Conservation (phyloP, 2,113 vertebrate genomes). For the Pollimyrus isidori region DNA sequence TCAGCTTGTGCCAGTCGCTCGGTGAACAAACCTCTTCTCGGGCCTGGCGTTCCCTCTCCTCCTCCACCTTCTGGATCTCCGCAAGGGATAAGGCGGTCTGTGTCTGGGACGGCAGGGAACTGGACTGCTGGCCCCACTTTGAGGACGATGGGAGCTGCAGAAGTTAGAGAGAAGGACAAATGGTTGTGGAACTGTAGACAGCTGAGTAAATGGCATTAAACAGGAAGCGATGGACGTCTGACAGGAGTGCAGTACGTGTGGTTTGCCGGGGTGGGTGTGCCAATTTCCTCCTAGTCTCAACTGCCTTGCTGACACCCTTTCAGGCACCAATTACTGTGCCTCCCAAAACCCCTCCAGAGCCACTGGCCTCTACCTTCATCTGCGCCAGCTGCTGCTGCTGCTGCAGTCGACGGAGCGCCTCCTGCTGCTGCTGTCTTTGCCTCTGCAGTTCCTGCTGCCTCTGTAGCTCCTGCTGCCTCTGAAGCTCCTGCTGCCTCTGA, state of each 20-base stretch:
- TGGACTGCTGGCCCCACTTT: conserved; percentile 94
- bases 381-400: conserved; percentile 94
- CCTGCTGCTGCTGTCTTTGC: conserved; percentile 77
- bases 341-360: not conserved
- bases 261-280: not conserved
- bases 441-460: conserved; percentile 67
- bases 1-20: not conserved
- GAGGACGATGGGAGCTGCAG: conserved; percentile 90
- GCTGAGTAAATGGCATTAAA: not conserved
- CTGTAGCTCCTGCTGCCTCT: conserved; percentile 60
- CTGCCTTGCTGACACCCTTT: not conserved
- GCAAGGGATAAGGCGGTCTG: conserved; percentile 84
- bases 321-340: not conserved
- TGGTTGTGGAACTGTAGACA: not conserved
- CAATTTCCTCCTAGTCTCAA: not conserved
- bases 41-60: conserved; percentile 81
- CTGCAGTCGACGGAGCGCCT: conserved; percentile 81
- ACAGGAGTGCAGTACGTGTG: not conserved
- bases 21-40: conserved; percentile 75
- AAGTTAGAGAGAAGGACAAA: not conserved
- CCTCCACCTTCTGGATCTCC: conserved; percentile 95
- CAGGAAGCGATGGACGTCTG: not conserved
- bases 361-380: conserved; percentile 75
- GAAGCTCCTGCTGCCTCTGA: conserved; percentile 79
- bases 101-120: conserved; percentile 59